Evolutionary conservation across 2,888 invertebrate genomes (phyloP).

Genomic region (Harmothoe impar): DNA sequence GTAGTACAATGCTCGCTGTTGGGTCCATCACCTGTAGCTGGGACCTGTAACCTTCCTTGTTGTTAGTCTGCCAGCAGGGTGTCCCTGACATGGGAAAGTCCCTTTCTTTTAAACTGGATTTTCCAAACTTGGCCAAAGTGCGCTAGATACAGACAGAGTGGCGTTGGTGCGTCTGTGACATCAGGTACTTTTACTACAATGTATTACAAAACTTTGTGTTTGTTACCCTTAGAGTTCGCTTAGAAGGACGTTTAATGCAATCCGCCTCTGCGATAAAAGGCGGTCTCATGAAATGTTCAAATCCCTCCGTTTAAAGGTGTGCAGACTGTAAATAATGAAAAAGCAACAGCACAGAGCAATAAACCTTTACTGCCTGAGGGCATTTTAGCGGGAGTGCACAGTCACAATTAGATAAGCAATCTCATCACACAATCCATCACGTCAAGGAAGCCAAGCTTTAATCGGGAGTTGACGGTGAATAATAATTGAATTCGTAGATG

Average conservation of each 20-base stretch:
- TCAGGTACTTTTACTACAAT: no score
- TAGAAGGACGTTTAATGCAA: neutral
- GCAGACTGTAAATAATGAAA: neutral
- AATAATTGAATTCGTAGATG: slow-evolving; percentile 14
- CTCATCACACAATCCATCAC: neutral
- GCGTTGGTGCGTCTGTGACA: no score
- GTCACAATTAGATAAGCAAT: neutral
- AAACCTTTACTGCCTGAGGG: neutral
- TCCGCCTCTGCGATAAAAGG: neutral
- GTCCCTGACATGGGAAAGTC: no score
- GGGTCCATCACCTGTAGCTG: no score
- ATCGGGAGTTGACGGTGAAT: neutral
- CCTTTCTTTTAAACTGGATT: no score
- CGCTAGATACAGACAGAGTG: no score
- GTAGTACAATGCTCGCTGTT: no score
- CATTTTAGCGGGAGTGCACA: neutral
- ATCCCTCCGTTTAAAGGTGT: neutral
- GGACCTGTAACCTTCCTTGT: no score
- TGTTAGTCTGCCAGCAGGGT: no score
- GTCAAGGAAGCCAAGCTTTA: neutral
- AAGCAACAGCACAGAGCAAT: neutral
- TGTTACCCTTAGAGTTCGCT: neutral
- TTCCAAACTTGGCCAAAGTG: no score
- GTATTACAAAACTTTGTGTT: no score
- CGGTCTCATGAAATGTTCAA: neutral